A percentile compares a stretch with the other conserved stretches of the same genome.
Conservation (phyloP, 2,888 invertebrate genomes). For the Cerastis leucographa region DNA sequence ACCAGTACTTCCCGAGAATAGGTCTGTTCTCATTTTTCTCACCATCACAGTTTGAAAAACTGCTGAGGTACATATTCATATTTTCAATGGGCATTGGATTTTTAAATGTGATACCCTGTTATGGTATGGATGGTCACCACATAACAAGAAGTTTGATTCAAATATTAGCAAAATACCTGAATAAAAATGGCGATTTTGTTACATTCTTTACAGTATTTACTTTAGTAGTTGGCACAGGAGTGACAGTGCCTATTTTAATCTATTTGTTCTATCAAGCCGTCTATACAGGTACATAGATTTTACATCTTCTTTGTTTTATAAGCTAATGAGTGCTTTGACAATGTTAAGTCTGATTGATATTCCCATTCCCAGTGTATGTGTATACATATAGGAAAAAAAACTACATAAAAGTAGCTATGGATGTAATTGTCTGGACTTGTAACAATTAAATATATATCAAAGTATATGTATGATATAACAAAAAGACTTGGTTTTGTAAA, state of each 20-base stretch:
- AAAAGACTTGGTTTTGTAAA: slow-evolving; percentile 44
- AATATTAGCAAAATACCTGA: slow-evolving; percentile 90
- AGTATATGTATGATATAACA: not conserved
- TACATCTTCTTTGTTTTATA: not conserved
- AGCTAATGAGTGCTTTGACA: slow-evolving; percentile 18
- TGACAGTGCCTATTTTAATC: slow-evolving; percentile 92
- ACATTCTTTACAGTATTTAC: slow-evolving; percentile 91
- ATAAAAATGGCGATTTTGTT: slow-evolving; percentile 91
- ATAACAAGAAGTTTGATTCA: slow-evolving; percentile 94
- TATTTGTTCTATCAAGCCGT: slow-evolving; percentile 86
- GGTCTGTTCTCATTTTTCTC: slow-evolving; percentile 91
- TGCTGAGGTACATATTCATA: slow-evolving; percentile 95
- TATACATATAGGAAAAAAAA: not conserved
- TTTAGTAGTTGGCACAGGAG: slow-evolving; percentile 93
- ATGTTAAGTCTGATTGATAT: slow-evolving; percentile 55
- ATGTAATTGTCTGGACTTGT: not conserved
- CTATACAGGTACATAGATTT: slow-evolving; percentile 70
- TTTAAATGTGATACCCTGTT: slow-evolving; percentile 97
- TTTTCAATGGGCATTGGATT: slow-evolving; percentile 97
- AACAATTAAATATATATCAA: not conserved
- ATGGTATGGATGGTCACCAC: slow-evolving; percentile 98
- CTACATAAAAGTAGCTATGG: not conserved
- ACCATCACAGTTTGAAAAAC: slow-evolving; percentile 93
- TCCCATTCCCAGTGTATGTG: slow-evolving; percentile 25
- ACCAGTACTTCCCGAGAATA: slow-evolving; percentile 94